A percentile compares a stretch with the other conserved stretches of the same genome.
Evolutionary conservation across 2,113 vertebrate species (phyloP).

Genomic region (Aspiorhynchus laticeps): DNA sequence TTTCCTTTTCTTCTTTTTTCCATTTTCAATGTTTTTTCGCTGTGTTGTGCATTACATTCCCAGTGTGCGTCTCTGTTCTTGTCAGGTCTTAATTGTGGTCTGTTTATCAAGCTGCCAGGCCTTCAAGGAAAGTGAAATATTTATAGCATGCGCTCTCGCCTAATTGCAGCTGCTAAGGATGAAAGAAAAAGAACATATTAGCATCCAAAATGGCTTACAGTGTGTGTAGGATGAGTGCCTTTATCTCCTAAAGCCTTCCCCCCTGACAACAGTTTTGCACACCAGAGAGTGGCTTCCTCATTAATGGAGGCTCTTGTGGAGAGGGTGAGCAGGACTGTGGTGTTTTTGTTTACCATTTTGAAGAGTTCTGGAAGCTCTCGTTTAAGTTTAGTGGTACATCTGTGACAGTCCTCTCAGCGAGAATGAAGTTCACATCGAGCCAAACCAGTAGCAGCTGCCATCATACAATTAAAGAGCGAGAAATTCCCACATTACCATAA

Average conservation of each 20-base stretch:
- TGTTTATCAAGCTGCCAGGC: constrained; percentile 56
- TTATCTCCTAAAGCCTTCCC: constrained; percentile 41
- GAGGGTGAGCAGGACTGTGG: constrained; percentile 8
- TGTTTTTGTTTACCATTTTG: constrained; percentile 50
- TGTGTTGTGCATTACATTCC: constrained; percentile 34
- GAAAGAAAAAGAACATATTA: constrained; percentile 45
- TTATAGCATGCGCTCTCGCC: constrained; percentile 51
- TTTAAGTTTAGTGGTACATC: constrained; percentile 37
- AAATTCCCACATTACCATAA: constrained; percentile 44
- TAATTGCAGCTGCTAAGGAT: constrained; percentile 48
- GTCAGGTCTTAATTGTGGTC: constrained; percentile 59
- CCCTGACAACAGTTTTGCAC: constrained; percentile 35
- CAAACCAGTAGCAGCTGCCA: constrained; percentile 43
- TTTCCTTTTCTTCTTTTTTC: constrained; percentile 6
- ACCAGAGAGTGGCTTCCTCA: constrained; percentile 43
- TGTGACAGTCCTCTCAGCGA: constrained; percentile 40
- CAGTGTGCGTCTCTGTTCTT: constrained; percentile 45
- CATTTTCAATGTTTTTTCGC: constrained; percentile 1
- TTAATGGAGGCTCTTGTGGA: constrained; percentile 42
- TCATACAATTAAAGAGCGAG: constrained; percentile 34
- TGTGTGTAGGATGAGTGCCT: constrained; percentile 37
- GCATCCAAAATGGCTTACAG: constrained; percentile 44
- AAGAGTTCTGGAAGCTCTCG: constrained; percentile 42
- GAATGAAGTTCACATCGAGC: constrained; percentile 19
- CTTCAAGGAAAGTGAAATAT: constrained; percentile 46